Base-by-base conservation (phyloP, 92 coral and sea anemone species). In the Parazoanthus darwini region DNA sequence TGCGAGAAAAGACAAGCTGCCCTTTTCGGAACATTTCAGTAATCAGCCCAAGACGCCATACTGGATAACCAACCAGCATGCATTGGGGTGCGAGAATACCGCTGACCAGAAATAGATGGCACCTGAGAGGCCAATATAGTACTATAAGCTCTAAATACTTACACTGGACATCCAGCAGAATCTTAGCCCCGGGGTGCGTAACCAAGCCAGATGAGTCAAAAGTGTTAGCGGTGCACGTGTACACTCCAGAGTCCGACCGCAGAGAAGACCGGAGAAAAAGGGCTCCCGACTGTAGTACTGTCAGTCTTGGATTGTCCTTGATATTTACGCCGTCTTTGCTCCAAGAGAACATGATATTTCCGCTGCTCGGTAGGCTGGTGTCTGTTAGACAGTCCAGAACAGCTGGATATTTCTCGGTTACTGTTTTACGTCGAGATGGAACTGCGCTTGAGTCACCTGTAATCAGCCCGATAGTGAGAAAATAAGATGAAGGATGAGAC, bases 121-220 rank as follows among this genome's bases (percentile, higher is more conserved):
- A 0, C 58, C 58, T 51, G 58, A 10, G 7, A 51, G 58, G 58
- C 58, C 11, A 51, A 51, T 16, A 54, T 13, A 3, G 18, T 63
- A 75, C 75, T 89, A 74, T 50, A 11, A 44, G 10, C 29, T 44
- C 42, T 5, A 15, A 26, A 2, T 15, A 90, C 99, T 95, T 92
- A 97, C 99, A 95, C 85, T 94, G 96, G 74, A 97, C 91, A 58
- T 97, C 97, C 79, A 97, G 88, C 56, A 92, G 83, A 11, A 96
- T 89, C 58, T 92, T 89, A 1, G 92, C 86, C 15, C 99, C 99
- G 35, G 94, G 89, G 54, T 95, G 89, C 15, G 91, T 89, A 10
- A 90, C 88, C 29, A 94, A 90, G 67, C 93, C 94, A 14, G 83
- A 82, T 10, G 91, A 63, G 82, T 95, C 96, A 25, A 92, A 88